Percentiles rank a stretch among this genome's conserved stretches.
phyloP scores from a whole-genome alignment of 2,888 invertebrate genomes.

The Polyommatus iphigenia region DNA sequence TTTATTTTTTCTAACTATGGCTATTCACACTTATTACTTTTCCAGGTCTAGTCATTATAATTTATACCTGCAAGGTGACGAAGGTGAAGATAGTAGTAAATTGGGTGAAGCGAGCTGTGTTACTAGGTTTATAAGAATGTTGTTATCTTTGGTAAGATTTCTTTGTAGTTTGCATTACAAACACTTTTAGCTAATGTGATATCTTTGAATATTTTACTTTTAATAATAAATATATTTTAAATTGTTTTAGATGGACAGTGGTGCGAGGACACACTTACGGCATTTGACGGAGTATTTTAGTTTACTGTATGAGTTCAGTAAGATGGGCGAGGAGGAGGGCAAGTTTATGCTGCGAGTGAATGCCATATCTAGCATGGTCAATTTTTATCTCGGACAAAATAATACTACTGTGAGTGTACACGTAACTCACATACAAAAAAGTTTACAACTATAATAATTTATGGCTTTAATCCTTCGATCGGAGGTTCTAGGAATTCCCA shows the following conservation, averaged over 20 bases:
- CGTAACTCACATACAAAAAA: neutral
- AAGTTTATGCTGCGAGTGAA: conserved; percentile 92
- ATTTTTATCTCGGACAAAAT: conserved; percentile 94
- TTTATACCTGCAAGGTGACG: conserved; percentile 82
- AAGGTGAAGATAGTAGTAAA: conserved; percentile 79
- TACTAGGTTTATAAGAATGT: conserved; percentile 93
- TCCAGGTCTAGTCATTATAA: conserved; percentile 82
- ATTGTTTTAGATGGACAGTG: conserved; percentile 86
- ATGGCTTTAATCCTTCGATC: too few species aligned
- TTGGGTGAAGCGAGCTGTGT: conserved; percentile 92
- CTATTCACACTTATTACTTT: neutral
- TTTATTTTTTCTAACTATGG: too few species aligned
- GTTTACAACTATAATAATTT: too few species aligned
- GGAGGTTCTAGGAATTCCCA: too few species aligned
- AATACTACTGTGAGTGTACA: conserved; percentile 52
- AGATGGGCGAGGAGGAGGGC: conserved; percentile 96
- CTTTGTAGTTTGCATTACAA: neutral
- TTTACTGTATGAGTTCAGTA: conserved; percentile 94
- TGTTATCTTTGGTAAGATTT: conserved; percentile 87
- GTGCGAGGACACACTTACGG: conserved; percentile 91
- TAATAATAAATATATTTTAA: neutral
- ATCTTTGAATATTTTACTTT: neutral
- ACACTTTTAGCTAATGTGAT: neutral
- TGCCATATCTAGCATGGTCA: conserved; percentile 93
- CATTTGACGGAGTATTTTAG: conserved; percentile 96